These are phyloP conservation scores for Riptortus pedestris DNA, from an alignment of 1,140 invertebrate species.

Conservation along the genomic window DNA sequence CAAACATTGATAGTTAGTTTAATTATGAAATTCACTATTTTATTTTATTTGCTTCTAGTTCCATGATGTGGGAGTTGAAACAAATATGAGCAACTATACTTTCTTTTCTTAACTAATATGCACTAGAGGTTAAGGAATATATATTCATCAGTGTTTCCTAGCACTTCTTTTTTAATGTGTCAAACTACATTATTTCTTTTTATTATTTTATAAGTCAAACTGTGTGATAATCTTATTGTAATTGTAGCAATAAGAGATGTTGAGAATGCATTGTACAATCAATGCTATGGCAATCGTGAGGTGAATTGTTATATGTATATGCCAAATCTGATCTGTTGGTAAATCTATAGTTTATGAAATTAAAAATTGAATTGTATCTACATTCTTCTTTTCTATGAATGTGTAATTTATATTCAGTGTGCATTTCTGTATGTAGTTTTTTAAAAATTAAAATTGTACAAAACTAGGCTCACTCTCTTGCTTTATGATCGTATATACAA, in stretches of 20 bases:
- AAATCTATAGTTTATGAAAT: neutral
- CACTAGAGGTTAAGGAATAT: neutral
- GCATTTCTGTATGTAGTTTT: no score
- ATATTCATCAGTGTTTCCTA: no score
- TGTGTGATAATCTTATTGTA: constrained; percentile 10
- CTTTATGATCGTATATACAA: no score
- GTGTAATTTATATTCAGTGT: no score
- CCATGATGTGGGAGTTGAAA: neutral
- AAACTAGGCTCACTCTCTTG: no score
- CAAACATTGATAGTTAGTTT: no score
- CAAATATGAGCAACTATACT: neutral
- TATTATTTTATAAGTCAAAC: constrained; percentile 6
- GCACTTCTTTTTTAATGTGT: neutral
- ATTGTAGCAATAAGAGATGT: constrained; percentile 10
- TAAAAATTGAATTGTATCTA: neutral
- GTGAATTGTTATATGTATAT: neutral
- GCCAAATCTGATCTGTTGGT: neutral
- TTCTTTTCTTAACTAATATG: neutral
- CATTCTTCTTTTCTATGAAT: no score
- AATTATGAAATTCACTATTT: neutral
- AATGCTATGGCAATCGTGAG: neutral
- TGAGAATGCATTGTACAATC: neutral
- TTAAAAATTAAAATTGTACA: no score
- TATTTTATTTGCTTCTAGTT: neutral
- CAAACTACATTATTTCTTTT: neutral